phyloP scores from a whole-genome alignment of 2,113 vertebrate species.

The Petroica traversi region DNA sequence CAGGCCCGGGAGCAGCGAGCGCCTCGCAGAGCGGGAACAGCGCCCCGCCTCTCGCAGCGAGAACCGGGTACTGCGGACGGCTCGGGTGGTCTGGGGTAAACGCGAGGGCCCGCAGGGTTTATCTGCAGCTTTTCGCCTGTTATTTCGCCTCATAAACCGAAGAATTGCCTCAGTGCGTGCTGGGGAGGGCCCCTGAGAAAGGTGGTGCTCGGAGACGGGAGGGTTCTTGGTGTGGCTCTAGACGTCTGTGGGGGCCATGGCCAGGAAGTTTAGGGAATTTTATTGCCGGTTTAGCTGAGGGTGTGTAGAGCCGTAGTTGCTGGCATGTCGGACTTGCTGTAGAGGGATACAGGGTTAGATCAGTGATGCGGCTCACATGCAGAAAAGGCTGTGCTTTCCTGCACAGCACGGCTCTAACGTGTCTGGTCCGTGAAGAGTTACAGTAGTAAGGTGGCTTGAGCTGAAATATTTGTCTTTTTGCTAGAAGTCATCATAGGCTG shows the following conservation, averaged over 20 bases:
- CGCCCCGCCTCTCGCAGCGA: not conserved
- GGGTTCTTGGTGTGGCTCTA: not conserved
- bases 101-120: not conserved
- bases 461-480: fast-evolving
- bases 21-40: not conserved
- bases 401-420: fast-evolving
- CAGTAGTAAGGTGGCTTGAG: not conserved
- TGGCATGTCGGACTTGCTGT: fast-evolving
- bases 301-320: fast-evolving
- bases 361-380: fast-evolving
- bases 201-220: not conserved
- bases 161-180: not conserved
- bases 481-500: fast-evolving
- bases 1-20: not conserved
- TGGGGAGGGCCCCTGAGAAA: no score
- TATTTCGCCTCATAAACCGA: fast-evolving
- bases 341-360: fast-evolving
- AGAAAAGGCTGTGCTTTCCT: not conserved
- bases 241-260: no score
- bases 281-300: fast-evolving
- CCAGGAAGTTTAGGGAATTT: fast-evolving
- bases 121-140: no score
- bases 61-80: not conserved
- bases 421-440: fast-evolving
- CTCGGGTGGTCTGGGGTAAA: not conserved